phyloP scores from a whole-genome alignment of 2,113 vertebrate genomes.

The Strix uralensis region DNA sequence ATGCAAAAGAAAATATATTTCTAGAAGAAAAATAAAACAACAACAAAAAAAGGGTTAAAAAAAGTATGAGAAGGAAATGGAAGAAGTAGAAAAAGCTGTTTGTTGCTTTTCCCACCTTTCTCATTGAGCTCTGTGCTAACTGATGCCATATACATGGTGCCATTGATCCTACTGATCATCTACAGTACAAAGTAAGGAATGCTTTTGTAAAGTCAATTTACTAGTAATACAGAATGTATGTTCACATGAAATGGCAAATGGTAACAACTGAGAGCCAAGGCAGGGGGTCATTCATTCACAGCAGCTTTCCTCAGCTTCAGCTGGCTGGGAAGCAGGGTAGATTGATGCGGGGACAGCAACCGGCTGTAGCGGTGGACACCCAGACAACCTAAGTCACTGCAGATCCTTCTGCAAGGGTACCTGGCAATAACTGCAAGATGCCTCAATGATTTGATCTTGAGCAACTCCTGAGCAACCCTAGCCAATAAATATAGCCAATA shows the following conservation, averaged over 20 bases:
- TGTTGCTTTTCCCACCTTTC: not conserved
- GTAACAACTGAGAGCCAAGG: not conserved
- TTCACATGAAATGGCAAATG: not conserved
- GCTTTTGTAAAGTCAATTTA: not conserved
- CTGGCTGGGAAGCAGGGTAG: not conserved
- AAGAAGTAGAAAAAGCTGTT: not conserved
- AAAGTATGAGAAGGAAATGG: not conserved
- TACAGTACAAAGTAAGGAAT: not conserved
- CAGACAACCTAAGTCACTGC: not conserved
- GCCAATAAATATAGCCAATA: not conserved
- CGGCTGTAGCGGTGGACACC: too few species aligned
- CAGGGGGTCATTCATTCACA: not conserved
- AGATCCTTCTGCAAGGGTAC: not conserved
- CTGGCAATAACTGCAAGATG: not conserved
- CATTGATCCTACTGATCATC: accelerated
- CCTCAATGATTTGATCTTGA: not conserved
- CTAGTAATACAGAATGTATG: not conserved
- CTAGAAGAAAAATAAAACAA: not conserved
- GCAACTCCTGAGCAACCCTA: not conserved
- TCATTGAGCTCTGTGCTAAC: not conserved
- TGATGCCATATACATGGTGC: not conserved
- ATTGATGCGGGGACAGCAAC: accelerated
- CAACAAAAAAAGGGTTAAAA: not conserved
- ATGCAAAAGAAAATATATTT: not conserved
- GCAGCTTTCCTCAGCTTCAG: not conserved